Percentiles rank a stretch among this genome's conserved stretches.
phyloP scores from a whole-genome alignment of 1,140 invertebrate genomes.

The Euura lappo region DNA sequence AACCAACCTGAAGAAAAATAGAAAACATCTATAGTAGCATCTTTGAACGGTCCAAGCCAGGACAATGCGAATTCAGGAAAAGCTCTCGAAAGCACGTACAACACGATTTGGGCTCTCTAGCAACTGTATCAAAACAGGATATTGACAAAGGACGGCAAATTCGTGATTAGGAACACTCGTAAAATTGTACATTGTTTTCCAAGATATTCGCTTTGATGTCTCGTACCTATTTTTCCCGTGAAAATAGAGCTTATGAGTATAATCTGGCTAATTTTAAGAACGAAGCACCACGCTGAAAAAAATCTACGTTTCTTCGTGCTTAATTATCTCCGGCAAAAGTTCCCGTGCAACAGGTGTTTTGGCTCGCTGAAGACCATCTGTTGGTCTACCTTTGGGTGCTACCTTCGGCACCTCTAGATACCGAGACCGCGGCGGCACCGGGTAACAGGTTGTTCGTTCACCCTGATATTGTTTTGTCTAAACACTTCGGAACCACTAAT shows the following conservation, averaged over 20 bases:
- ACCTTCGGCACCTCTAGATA: slow-evolving; percentile 27
- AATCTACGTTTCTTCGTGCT: slow-evolving; percentile 1
- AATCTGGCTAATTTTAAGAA: not conserved
- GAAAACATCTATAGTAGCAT: too few species aligned
- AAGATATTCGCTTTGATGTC: too few species aligned
- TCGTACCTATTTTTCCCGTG: too few species aligned
- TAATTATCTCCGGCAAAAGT: not conserved
- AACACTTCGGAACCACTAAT: slow-evolving; percentile 38
- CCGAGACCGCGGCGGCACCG: slow-evolving; percentile 23
- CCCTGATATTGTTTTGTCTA: slow-evolving; percentile 45
- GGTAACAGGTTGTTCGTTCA: slow-evolving; percentile 44
- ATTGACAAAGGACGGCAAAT: too few species aligned
- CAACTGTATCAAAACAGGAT: too few species aligned
- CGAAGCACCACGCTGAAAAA: not conserved
- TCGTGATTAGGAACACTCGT: too few species aligned
- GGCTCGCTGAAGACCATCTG: slow-evolving; percentile 3
- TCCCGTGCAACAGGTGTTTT: not conserved
- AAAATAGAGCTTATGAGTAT: not conserved
- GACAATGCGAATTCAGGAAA: too few species aligned
- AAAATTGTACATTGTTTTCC: too few species aligned
- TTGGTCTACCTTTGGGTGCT: slow-evolving; percentile 1
- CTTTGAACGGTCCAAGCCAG: too few species aligned
- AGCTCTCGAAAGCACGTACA: too few species aligned
- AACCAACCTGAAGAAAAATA: too few species aligned
- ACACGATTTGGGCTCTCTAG: too few species aligned